Evolutionary conservation across 2,113 vertebrate genomes (phyloP).

Genomic region (Periophthalmodon schlosseri): DNA sequence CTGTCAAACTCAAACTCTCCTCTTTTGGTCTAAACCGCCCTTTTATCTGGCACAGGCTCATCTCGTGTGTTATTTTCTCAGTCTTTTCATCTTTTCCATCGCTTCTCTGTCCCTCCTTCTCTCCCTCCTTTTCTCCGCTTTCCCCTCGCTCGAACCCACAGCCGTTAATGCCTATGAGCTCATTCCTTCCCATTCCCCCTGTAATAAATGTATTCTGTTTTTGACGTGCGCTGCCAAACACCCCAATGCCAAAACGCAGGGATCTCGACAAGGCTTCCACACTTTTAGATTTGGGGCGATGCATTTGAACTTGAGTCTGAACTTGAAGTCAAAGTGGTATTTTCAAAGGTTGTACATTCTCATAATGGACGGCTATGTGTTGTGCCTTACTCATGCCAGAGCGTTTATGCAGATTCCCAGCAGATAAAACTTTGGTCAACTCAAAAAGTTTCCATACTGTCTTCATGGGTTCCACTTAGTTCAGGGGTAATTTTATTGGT

Average conservation of each 20-base stretch:
- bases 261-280: constrained; percentile 30
- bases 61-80: constrained; percentile 64
- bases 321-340: constrained; percentile 29
- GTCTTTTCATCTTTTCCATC: constrained; percentile 79
- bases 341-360: constrained; percentile 52
- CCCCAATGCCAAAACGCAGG: constrained; percentile 62
- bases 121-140: constrained; percentile 30
- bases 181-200: constrained; percentile 73
- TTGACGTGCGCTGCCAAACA: constrained; percentile 58
- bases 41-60: constrained; percentile 59
- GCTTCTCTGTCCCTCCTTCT: constrained; percentile 30
- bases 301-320: constrained; percentile 22
- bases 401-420: constrained; percentile 33
- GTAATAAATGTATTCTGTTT: constrained; percentile 63
- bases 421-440: constrained; percentile 46
- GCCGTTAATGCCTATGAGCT: constrained; percentile 73
- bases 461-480: constrained; percentile 23
- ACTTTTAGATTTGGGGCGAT: constrained; percentile 16
- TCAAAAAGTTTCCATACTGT: constrained; percentile 35
- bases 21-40: constrained; percentile 57
- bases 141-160: constrained; percentile 59
- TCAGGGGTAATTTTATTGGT: constrained; percentile 24
- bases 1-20: constrained; percentile 56
- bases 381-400: constrained; percentile 30
- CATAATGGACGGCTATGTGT: constrained; percentile 31